Conservation (phyloP, 2,797 vertebrate species). For the Melanotaenia pygmaea region DNA sequence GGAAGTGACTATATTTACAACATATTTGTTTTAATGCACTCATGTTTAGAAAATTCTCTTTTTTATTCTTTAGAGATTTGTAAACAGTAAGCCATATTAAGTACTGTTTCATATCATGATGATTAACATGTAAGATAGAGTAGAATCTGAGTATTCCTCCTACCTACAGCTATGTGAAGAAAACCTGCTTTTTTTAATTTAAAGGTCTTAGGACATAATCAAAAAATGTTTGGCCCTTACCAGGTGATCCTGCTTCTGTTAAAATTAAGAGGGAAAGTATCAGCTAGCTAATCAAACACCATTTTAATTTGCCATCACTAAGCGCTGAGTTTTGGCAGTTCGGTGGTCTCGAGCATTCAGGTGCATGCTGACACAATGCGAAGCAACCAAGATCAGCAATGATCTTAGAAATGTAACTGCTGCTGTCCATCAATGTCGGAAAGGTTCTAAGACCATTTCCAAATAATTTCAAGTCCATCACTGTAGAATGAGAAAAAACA, state of each 20-base stretch:
- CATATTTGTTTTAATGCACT: slow-evolving; percentile 34
- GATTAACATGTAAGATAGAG: no score
- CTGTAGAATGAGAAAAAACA: background rate
- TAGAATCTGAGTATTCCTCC: background rate
- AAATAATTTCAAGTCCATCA: background rate
- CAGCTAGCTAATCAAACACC: background rate
- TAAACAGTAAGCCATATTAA: slow-evolving; percentile 27
- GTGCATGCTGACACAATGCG: background rate
- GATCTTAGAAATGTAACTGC: background rate
- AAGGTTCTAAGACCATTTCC: background rate
- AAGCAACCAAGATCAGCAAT: background rate
- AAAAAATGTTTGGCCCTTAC: background rate
- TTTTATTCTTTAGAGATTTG: slow-evolving; percentile 30
- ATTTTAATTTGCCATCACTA: background rate
- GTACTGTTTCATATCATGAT: slow-evolving; percentile 14
- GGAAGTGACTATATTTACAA: slow-evolving; percentile 24
- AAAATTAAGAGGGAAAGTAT: background rate
- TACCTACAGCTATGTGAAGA: background rate
- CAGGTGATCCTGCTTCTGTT: background rate
- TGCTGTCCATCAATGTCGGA: background rate
- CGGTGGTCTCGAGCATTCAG: background rate
- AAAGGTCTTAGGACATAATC: background rate
- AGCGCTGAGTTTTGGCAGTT: background rate
- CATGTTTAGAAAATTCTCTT: slow-evolving; percentile 15
- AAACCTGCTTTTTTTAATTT: background rate